Conservation (phyloP, 2,113 vertebrate genomes). For the Passer domesticus region DNA sequence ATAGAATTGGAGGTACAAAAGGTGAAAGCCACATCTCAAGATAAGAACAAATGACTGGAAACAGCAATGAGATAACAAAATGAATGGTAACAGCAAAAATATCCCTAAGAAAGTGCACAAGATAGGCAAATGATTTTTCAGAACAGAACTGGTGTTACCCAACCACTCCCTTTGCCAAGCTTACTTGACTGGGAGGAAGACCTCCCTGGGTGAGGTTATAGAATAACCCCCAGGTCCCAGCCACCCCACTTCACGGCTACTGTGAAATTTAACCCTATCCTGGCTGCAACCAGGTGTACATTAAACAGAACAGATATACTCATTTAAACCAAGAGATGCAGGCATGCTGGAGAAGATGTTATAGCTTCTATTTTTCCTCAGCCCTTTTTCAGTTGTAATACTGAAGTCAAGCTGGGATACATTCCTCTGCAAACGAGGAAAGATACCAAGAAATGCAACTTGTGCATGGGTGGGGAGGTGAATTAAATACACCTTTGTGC, state of each 20-base stretch:
- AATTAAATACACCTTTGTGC: background rate
- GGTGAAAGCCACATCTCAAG: background rate
- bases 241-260: background rate
- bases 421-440: background rate
- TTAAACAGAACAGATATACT: background rate
- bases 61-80: background rate
- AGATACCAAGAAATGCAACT: background rate
- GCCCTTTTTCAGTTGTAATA: background rate
- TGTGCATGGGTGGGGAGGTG: background rate
- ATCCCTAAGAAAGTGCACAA: background rate
- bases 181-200: background rate
- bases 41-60: background rate
- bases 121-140: background rate
- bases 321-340: background rate
- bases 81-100: background rate
- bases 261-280: background rate
- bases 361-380: background rate
- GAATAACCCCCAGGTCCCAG: background rate
- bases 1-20: background rate
- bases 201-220: background rate
- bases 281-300: background rate
- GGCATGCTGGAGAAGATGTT: background rate
- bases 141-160: background rate
- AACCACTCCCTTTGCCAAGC: fast-evolving
- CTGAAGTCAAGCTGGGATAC: background rate